Evolutionary conservation across 2,888 invertebrate genomes (phyloP).

Genomic region (Acanthosepion esculentum): DNA sequence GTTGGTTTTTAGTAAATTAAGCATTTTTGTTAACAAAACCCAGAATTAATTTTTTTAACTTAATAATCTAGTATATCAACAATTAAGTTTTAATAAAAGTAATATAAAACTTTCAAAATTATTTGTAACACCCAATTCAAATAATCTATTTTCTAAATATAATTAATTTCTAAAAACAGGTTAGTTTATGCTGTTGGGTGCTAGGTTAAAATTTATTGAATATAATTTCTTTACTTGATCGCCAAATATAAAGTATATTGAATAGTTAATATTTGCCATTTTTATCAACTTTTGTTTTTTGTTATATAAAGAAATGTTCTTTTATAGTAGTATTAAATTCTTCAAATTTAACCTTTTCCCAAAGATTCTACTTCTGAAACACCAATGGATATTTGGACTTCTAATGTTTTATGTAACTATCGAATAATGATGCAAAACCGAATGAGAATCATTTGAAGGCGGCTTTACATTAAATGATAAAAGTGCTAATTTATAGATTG

Average conservation of each 20-base stretch:
- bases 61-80: neutral
- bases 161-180: neutral
- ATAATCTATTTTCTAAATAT: neutral
- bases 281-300: too few relatives aligned
- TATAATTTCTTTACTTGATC: too few relatives aligned
- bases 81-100: too few relatives aligned
- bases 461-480: neutral
- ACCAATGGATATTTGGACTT: neutral
- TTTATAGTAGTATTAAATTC: too few relatives aligned
- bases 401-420: neutral
- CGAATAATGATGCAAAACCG: neutral
- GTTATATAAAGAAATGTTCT: too few relatives aligned
- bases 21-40: too few relatives aligned
- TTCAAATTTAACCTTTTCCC: neutral
- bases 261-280: too few relatives aligned
- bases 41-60: neutral
- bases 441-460: neutral
- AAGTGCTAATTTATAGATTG: neutral
- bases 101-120: too few relatives aligned
- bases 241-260: too few relatives aligned
- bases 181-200: neutral
- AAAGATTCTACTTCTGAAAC: neutral
- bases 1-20: neutral
- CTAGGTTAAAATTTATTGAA: too few relatives aligned
- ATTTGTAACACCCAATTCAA: too few relatives aligned